phyloP scores from a whole-genome alignment of 2,888 invertebrate species.

The Cremastinae sp. region DNA sequence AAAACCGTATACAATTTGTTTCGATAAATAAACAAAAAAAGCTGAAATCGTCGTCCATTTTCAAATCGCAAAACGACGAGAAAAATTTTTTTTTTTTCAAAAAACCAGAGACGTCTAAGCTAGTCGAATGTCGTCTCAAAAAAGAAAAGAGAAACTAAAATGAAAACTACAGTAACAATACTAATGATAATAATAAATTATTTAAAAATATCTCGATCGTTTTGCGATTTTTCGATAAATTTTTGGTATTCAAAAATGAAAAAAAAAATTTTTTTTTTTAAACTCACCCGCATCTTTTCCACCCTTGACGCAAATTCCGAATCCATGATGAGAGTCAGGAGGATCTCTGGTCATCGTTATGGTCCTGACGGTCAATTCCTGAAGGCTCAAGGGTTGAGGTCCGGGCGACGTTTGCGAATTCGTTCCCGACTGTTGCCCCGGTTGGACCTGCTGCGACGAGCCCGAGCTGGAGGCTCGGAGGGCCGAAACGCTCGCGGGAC shows the following conservation, averaged over 20 bases:
- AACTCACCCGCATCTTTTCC: constrained; percentile 91
- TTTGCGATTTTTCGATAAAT: too few relatives aligned
- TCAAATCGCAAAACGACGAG: not conserved
- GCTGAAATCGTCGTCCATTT: too few relatives aligned
- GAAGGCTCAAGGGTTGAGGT: constrained; percentile 84
- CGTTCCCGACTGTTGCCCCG: constrained; percentile 62
- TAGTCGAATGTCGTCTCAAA: constrained; percentile 10
- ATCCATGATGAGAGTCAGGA: constrained; percentile 90
- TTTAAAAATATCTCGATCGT: not conserved
- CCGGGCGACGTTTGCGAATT: constrained; percentile 80
- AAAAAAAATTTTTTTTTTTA: constrained; percentile 10
- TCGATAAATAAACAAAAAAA: too few relatives aligned
- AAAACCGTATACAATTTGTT: too few relatives aligned
- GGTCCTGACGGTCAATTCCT: constrained; percentile 90
- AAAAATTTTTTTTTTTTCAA: not conserved
- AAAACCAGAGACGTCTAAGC: not conserved
- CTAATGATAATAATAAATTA: too few relatives aligned
- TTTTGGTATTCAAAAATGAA: too few relatives aligned
- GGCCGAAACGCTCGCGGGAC: constrained; percentile 83
- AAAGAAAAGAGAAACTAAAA: not conserved
- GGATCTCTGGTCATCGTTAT: constrained; percentile 92
- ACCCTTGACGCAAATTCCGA: constrained; percentile 95
- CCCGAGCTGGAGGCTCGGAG: constrained; percentile 69
- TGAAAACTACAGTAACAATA: too few relatives aligned
- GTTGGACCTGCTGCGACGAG: constrained; percentile 62